phyloP scores from a whole-genome alignment of 2,797 vertebrate genomes.

The Perodicticus potto region DNA sequence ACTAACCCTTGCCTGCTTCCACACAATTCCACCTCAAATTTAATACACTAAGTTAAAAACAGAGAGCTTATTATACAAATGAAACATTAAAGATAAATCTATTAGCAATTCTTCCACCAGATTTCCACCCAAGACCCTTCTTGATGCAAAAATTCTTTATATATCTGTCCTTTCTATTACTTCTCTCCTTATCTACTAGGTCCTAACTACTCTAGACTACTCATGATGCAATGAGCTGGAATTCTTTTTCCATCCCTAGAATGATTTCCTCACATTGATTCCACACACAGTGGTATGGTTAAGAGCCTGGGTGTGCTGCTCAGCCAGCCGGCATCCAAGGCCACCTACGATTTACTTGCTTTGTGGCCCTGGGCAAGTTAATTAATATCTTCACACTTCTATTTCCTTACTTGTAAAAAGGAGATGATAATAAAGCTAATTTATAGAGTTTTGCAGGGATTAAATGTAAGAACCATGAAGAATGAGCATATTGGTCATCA shows the following conservation, averaged over 20 bases:
- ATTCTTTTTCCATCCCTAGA: conserved; percentile 1
- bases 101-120: not conserved
- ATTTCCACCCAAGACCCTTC: not conserved
- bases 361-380: conserved; percentile 37
- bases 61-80: not conserved
- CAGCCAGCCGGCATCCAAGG: conserved; percentile 17
- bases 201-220: not conserved
- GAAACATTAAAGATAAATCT: not conserved
- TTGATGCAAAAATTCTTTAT: conserved; percentile 20
- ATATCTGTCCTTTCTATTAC: not conserved
- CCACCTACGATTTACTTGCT: conserved; percentile 28
- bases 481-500: not conserved
- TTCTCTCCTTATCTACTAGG: not conserved
- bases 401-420: conserved; percentile 39
- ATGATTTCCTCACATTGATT: not conserved
- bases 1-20: not conserved
- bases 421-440: not conserved
- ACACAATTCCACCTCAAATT: not conserved
- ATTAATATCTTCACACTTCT: conserved; percentile 37
- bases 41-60: not conserved
- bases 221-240: not conserved
- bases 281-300: conserved; percentile 10
- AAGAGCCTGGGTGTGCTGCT: not conserved
- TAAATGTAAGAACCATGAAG: conserved; percentile 16
- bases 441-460: conserved; percentile 6